Conservation (phyloP, 2,888 invertebrate genomes). For the Plemyria rubiginata region DNA sequence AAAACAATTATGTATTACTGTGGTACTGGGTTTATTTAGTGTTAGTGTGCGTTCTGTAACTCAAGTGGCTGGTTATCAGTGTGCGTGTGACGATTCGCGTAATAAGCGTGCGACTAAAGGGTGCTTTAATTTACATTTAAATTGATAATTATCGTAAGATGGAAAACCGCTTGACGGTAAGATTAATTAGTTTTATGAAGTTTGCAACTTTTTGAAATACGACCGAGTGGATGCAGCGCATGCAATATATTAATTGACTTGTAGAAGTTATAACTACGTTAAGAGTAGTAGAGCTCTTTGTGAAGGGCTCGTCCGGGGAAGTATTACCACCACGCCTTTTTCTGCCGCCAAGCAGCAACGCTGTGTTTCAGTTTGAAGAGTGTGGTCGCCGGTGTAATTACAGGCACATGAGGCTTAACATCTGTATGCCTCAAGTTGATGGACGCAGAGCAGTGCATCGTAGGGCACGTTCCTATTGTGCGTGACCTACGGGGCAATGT, state of each 20-base stretch:
- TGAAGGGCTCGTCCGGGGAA: no score
- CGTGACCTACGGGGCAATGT: no score
- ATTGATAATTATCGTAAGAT: constrained; percentile 53
- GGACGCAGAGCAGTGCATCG: no score
- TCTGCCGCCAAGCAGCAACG: no score
- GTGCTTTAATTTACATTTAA: constrained; percentile 64
- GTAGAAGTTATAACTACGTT: no score
- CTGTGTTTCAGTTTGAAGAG: no score
- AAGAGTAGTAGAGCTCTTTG: no score
- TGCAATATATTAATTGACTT: constrained; percentile 30
- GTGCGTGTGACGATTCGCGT: constrained; percentile 49
- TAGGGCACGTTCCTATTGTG: no score
- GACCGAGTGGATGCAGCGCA: constrained; percentile 17
- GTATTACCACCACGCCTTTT: no score
- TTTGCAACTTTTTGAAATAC: constrained; percentile 40
- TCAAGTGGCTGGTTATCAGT: constrained; percentile 9
- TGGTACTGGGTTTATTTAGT: constrained; percentile 5
- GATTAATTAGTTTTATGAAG: constrained; percentile 45
- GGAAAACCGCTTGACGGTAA: constrained; percentile 47
- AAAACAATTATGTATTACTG: neutral
- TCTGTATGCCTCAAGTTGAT: no score
- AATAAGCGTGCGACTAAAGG: constrained; percentile 55
- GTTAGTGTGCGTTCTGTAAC: constrained; percentile 9
- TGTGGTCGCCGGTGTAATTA: no score
- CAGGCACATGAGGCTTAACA: no score